Conservation (phyloP, 2,888 invertebrate species). For the Torymus auratus region DNA sequence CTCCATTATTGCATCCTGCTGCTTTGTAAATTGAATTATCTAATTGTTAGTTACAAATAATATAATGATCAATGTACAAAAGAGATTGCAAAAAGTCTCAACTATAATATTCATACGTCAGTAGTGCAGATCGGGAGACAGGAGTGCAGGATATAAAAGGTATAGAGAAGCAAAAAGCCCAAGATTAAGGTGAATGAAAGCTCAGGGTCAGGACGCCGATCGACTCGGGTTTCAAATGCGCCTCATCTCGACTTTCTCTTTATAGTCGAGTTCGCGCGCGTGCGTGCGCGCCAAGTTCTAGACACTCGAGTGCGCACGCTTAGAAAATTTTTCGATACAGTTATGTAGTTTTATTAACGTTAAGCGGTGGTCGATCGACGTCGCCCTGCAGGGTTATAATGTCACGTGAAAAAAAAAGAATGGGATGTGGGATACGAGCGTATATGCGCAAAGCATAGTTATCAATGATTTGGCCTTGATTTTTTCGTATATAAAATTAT, state of each 20-base stretch:
- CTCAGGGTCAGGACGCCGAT: constrained; percentile 66
- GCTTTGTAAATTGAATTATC: too few relatives aligned
- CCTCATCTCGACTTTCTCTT: constrained; percentile 42
- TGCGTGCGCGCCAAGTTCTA: not conserved
- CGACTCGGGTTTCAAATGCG: constrained; percentile 61
- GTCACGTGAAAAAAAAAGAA: constrained; percentile 56
- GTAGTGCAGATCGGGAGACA: not conserved
- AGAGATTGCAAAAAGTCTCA: too few relatives aligned
- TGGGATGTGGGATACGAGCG: constrained; percentile 60
- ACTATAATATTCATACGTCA: too few relatives aligned
- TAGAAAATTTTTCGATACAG: constrained; percentile 20
- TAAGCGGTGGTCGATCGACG: constrained; percentile 65
- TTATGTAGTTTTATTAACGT: not conserved
- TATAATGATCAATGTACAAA: too few relatives aligned
- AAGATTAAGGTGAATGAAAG: constrained; percentile 63
- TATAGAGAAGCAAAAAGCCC: constrained; percentile 44
- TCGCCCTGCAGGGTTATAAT: constrained; percentile 57
- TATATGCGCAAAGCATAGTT: constrained; percentile 67
- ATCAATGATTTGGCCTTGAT: constrained; percentile 66
- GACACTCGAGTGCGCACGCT: not conserved
- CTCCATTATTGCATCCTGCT: too few relatives aligned
- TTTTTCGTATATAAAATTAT: constrained; percentile 16
- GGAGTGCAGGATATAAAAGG: constrained; percentile 23
- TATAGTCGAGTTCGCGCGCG: not conserved
- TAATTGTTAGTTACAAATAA: too few relatives aligned